Percentiles rank a stretch among this genome's conserved stretches.
phyloP scores from a whole-genome alignment of 2,888 invertebrate genomes.

The Diarsia mendica region DNA sequence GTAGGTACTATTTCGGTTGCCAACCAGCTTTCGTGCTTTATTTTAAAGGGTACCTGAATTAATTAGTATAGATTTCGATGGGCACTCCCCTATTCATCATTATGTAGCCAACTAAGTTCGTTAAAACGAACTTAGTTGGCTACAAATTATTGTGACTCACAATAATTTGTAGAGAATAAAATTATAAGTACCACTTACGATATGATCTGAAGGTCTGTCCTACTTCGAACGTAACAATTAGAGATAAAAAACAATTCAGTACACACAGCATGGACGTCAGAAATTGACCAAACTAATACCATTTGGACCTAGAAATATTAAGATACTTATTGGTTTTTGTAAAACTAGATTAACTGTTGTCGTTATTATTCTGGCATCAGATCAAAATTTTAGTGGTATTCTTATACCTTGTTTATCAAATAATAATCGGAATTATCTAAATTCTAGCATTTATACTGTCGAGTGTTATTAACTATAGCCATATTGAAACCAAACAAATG shows the following conservation, averaged over 20 bases:
- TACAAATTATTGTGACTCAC: too few species aligned
- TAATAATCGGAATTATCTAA: neutral
- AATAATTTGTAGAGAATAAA: constrained; percentile 12
- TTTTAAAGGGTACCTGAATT: neutral
- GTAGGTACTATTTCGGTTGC: constrained; percentile 16
- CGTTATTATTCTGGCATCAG: constrained; percentile 1
- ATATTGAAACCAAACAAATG: neutral
- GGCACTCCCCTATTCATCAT: neutral
- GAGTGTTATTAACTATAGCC: neutral
- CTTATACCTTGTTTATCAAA: neutral
- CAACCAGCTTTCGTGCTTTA: constrained; percentile 2
- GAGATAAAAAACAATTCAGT: constrained; percentile 28
- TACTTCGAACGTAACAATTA: constrained; percentile 24
- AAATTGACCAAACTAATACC: neutral
- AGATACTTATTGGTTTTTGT: constrained; percentile 4
- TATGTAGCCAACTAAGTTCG: neutral
- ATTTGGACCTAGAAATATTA: neutral
- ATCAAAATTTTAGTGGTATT: neutral
- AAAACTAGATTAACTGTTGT: neutral
- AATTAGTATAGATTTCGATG: neutral
- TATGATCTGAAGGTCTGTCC: constrained; percentile 37
- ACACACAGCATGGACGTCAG: neutral
- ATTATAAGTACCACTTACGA: constrained; percentile 39
- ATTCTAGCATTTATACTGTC: neutral
- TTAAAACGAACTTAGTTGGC: too few species aligned